phyloP scores from a whole-genome alignment of 1,140 invertebrate species.

The Penaeus indicus region DNA sequence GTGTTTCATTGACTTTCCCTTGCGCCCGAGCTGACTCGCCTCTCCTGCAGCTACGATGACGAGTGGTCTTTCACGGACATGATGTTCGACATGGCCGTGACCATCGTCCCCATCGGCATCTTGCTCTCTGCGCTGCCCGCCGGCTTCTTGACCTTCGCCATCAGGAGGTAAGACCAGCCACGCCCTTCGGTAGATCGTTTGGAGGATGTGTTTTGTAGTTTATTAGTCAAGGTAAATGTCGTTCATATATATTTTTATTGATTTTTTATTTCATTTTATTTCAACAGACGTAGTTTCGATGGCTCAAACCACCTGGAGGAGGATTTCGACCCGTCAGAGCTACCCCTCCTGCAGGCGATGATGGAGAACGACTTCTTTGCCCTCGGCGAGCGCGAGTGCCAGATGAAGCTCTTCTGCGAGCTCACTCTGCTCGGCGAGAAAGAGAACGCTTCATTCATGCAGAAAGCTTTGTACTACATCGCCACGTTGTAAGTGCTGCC shows the following conservation, averaged over 20 bases:
- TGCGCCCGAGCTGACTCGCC: too few species aligned
- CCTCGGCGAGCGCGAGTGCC: constrained; percentile 46
- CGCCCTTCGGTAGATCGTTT: not conserved
- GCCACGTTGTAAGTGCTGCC: constrained; percentile 54
- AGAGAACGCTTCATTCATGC: constrained; percentile 56
- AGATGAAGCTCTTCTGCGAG: constrained; percentile 65
- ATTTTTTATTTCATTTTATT: not conserved
- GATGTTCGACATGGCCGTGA: constrained; percentile 35
- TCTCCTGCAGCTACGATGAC: constrained; percentile 47
- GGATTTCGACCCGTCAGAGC: constrained; percentile 38
- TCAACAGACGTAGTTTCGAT: constrained; percentile 46
- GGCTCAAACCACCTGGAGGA: constrained; percentile 29
- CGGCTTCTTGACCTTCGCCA: constrained; percentile 60
- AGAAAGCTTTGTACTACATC: constrained; percentile 61
- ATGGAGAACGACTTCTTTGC: constrained; percentile 55
- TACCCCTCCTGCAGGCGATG: constrained; percentile 55
- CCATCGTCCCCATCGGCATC: constrained; percentile 51
- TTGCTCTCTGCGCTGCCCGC: constrained; percentile 60
- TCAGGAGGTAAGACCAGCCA: constrained; percentile 51
- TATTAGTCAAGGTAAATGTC: constrained; percentile 11
- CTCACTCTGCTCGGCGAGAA: constrained; percentile 50
- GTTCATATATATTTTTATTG: not conserved
- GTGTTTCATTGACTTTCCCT: too few species aligned
- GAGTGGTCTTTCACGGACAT: constrained; percentile 56
- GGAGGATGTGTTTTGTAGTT: not conserved